These are phyloP conservation scores for Subacronicta megacephala DNA, from an alignment of 2,888 invertebrate species.

Conservation along the genomic window DNA sequence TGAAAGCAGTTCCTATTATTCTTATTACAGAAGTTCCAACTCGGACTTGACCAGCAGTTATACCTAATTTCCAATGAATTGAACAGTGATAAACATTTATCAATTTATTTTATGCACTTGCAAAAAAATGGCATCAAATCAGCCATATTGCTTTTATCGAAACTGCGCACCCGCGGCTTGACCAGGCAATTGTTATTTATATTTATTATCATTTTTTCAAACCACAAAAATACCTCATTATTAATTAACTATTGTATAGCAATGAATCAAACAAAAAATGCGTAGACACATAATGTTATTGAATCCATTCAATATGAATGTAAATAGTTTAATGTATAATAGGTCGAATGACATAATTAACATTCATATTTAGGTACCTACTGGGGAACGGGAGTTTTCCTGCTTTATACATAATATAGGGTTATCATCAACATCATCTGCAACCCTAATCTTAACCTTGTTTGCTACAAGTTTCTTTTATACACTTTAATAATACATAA, in stretches of 20 bases:
- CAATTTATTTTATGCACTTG: slow-evolving; percentile 15
- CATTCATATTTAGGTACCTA: not conserved
- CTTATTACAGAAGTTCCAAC: no score
- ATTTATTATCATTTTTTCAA: slow-evolving; percentile 8
- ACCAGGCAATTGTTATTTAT: slow-evolving; percentile 16
- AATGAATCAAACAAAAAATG: slow-evolving; percentile 29
- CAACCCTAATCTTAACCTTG: no score
- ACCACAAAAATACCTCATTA: slow-evolving; percentile 20
- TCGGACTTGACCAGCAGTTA: slow-evolving; percentile 9
- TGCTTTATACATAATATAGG: no score
- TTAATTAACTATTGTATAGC: slow-evolving; percentile 14
- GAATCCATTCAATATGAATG: not conserved
- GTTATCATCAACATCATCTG: no score
- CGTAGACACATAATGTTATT: not conserved
- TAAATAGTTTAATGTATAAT: slow-evolving; percentile 10
- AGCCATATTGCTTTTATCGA: slow-evolving; percentile 45
- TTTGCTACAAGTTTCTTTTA: no score
- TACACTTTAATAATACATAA: no score
- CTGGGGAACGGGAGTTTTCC: not conserved
- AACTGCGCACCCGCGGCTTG: slow-evolving; percentile 4
- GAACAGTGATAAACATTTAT: slow-evolving; percentile 21
- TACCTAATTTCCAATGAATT: slow-evolving; percentile 8
- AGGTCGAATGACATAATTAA: slow-evolving; percentile 11
- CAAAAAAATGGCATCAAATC: slow-evolving; percentile 34
- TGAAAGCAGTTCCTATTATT: no score